phyloP scores from a whole-genome alignment of 2,797 vertebrate genomes.

The Sebastes diaconus region DNA sequence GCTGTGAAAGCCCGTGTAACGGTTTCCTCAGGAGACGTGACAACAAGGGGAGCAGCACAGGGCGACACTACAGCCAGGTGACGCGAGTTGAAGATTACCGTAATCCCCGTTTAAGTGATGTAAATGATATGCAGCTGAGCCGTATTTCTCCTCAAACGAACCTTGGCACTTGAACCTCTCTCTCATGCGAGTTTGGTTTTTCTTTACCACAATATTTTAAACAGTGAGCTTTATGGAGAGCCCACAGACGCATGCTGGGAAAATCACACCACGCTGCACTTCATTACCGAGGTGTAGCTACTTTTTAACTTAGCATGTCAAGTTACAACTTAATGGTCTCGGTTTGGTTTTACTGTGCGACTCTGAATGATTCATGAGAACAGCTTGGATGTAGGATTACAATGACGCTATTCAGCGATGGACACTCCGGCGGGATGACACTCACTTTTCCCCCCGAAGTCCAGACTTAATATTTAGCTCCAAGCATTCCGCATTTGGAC shows the following conservation, averaged over 20 bases:
- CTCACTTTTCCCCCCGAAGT: slow-evolving; percentile 15
- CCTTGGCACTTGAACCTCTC: slow-evolving; percentile 17
- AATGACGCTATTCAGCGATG: slow-evolving; percentile 6
- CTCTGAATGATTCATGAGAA: neutral
- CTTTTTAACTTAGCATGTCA: slow-evolving; percentile 21
- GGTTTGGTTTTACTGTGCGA: neutral
- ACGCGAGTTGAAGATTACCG: slow-evolving; percentile 44
- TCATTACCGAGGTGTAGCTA: slow-evolving; percentile 33
- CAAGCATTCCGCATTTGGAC: slow-evolving; percentile 68
- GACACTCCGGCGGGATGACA: slow-evolving; percentile 19
- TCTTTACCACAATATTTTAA: slow-evolving; percentile 30
- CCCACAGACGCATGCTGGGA: slow-evolving; percentile 16
- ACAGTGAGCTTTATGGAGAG: slow-evolving; percentile 12
- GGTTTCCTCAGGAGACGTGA: slow-evolving; percentile 60
- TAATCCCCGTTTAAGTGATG: slow-evolving; percentile 41
- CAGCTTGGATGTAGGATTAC: neutral
- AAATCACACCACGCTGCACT: slow-evolving; percentile 40
- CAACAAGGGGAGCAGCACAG: slow-evolving; percentile 7
- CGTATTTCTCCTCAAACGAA: slow-evolving; percentile 14
- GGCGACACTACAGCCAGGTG: slow-evolving; percentile 39
- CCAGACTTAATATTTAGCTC: slow-evolving; percentile 71
- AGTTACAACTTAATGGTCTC: neutral
- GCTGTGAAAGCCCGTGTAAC: slow-evolving; percentile 65
- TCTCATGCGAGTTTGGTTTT: neutral
- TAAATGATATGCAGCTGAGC: slow-evolving; percentile 37